Percentiles rank a stretch among this genome's conserved stretches.
These are phyloP conservation scores for Volucella bombylans DNA, from an alignment of 2,888 invertebrate species.

Conservation along the genomic window DNA sequence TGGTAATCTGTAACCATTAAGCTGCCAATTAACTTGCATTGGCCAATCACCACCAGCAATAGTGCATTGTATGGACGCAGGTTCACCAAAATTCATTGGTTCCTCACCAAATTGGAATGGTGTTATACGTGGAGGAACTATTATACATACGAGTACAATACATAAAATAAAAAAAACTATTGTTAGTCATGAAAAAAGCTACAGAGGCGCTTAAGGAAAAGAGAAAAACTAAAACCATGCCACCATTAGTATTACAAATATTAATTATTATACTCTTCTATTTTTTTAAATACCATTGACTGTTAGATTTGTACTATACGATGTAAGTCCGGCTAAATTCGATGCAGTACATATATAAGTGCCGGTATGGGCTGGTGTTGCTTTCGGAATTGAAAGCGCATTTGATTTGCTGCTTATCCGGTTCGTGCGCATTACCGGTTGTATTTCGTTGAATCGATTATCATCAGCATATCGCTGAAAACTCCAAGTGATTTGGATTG, in stretches of 20 bases:
- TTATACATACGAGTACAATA: neutral
- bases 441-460: conserved; percentile 75
- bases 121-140: conserved; percentile 89
- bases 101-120: conserved; percentile 90
- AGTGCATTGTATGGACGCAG: conserved; percentile 85
- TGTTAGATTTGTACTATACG: conserved; percentile 84
- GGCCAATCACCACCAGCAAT: conserved; percentile 84
- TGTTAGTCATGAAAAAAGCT: conserved; percentile 65
- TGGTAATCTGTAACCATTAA: conserved; percentile 83
- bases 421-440: conserved; percentile 84
- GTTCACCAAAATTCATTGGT: conserved; percentile 88
- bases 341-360: conserved; percentile 85
- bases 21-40: conserved; percentile 84
- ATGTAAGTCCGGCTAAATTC: conserved; percentile 84
- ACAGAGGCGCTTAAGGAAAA: conserved; percentile 14
- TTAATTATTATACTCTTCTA: neutral
- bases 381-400: conserved; percentile 85
- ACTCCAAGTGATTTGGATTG: conserved; percentile 87
- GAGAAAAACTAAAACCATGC: conserved; percentile 59
- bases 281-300: conserved; percentile 84
- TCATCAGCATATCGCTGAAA: conserved; percentile 79
- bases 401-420: conserved; percentile 86
- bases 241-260: conserved; percentile 35
- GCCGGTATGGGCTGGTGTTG: conserved; percentile 85
- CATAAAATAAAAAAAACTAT: neutral